Conservation (phyloP, 2,888 invertebrate species). For the Campoplex nolae region DNA sequence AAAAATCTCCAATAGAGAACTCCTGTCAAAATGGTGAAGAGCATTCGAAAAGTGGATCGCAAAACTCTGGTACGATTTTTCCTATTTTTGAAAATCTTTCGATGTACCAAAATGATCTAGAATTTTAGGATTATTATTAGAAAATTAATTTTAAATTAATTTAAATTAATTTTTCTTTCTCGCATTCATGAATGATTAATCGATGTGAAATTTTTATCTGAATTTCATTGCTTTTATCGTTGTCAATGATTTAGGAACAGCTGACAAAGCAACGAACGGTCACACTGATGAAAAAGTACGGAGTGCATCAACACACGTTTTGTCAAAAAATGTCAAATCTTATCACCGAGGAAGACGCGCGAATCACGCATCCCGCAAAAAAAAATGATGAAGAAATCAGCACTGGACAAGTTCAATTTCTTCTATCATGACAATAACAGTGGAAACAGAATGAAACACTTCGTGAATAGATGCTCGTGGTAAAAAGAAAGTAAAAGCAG, state of each 20-base stretch:
- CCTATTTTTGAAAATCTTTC: neutral
- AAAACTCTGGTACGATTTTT: neutral
- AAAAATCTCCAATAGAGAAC: neutral
- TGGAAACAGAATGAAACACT: neutral
- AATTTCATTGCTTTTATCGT: neutral
- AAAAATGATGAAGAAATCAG: slow-evolving; percentile 40
- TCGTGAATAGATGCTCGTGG: slow-evolving; percentile 1
- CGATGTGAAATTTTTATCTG: neutral
- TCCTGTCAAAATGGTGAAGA: neutral
- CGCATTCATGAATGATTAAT: too few relatives aligned
- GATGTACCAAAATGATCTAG: neutral
- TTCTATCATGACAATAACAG: neutral
- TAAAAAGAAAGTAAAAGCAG: neutral
- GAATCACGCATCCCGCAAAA: slow-evolving; percentile 54
- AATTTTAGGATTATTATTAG: neutral
- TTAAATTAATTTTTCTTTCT: too few relatives aligned
- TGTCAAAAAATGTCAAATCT: slow-evolving; percentile 37
- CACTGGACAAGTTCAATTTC: neutral
- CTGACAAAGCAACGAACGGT: slow-evolving; percentile 66
- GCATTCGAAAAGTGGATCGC: slow-evolving; percentile 1
- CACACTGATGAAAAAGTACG: slow-evolving; percentile 61
- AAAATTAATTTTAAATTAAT: too few relatives aligned
- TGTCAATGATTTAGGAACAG: slow-evolving; percentile 43
- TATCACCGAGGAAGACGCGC: slow-evolving; percentile 47
- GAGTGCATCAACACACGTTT: slow-evolving; percentile 28